Percentiles rank a stretch among this genome's conserved stretches.
These are phyloP conservation scores for Hirudinaria manillensis DNA, from an alignment of 2,888 invertebrate genomes.

Conservation along the genomic window DNA sequence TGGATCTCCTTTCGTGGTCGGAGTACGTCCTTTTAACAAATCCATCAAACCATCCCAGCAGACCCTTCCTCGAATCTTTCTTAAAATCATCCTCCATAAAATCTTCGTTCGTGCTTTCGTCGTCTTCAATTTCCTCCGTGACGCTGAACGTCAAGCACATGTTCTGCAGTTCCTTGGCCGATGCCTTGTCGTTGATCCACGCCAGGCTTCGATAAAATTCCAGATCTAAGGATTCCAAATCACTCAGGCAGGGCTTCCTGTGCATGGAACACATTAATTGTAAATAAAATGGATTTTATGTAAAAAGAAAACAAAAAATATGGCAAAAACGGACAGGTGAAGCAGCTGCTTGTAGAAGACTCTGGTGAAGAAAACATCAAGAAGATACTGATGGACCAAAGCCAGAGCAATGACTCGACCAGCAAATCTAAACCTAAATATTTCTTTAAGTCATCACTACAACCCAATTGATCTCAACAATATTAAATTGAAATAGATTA, in stretches of 20 bases:
- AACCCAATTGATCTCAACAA: too few relatives aligned
- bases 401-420: slow-evolving; percentile 89
- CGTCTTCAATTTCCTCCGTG: slow-evolving; percentile 17
- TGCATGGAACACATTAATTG: not conserved
- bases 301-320: not conserved
- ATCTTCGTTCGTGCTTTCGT: not conserved
- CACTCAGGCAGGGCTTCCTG: slow-evolving; percentile 53
- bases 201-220: slow-evolving; percentile 91
- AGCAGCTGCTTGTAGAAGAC: slow-evolving; percentile 92
- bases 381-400: slow-evolving; percentile 88
- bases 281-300: not conserved
- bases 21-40: not conserved
- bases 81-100: not conserved
- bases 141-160: slow-evolving; percentile 28
- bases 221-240: slow-evolving; percentile 76
- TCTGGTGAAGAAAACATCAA: slow-evolving; percentile 94
- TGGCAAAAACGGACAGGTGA: slow-evolving; percentile 61
- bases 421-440: slow-evolving; percentile 78
- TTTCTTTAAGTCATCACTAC: not conserved
- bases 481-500: too few relatives aligned
- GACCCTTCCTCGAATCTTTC: not conserved
- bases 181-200: slow-evolving; percentile 86
- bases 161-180: slow-evolving; percentile 44
- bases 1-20: not conserved
- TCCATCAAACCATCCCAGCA: not conserved